A percentile compares a stretch with the other conserved stretches of the same genome.
Conservation (phyloP, 2,113 vertebrate species). For the Rhinopithecus roxellana region DNA sequence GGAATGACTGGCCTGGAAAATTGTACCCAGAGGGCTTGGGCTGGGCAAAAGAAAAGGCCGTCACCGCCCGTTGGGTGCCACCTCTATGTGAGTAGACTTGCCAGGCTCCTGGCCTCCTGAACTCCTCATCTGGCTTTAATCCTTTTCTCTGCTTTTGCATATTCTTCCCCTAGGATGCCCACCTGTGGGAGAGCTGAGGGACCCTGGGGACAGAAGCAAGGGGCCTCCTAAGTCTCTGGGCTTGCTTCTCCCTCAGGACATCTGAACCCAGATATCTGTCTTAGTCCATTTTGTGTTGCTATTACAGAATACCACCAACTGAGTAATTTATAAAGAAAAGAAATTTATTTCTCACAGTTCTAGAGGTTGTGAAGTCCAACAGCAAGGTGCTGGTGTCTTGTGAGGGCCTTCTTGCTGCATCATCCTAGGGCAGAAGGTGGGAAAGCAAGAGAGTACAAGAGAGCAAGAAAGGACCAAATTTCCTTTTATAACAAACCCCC, state of each 20-base stretch:
- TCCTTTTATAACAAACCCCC: background rate
- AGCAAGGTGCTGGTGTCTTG: background rate
- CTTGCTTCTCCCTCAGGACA: background rate
- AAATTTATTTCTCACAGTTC: background rate
- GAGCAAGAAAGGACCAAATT: background rate
- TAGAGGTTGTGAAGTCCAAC: background rate
- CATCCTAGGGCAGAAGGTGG: background rate
- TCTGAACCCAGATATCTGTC: background rate
- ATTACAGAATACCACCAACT: background rate
- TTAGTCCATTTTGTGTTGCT: background rate
- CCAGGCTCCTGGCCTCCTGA: background rate
- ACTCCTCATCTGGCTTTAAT: background rate
- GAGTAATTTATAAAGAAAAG: background rate
- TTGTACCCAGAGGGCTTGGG: background rate
- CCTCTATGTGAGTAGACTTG: background rate
- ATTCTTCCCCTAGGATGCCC: background rate
- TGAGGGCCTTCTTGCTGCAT: background rate
- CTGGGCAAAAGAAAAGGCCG: background rate
- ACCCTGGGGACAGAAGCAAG: background rate
- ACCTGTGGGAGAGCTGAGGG: background rate
- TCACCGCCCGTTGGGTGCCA: background rate
- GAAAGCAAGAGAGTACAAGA: background rate
- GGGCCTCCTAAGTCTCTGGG: background rate
- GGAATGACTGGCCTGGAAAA: slow-evolving; percentile 47
- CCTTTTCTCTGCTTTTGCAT: background rate